Percentiles rank a stretch among this genome's conserved stretches.
Evolutionary conservation across 2,888 invertebrate species (phyloP).

Genomic region (Macrosoma leucophasiata): DNA sequence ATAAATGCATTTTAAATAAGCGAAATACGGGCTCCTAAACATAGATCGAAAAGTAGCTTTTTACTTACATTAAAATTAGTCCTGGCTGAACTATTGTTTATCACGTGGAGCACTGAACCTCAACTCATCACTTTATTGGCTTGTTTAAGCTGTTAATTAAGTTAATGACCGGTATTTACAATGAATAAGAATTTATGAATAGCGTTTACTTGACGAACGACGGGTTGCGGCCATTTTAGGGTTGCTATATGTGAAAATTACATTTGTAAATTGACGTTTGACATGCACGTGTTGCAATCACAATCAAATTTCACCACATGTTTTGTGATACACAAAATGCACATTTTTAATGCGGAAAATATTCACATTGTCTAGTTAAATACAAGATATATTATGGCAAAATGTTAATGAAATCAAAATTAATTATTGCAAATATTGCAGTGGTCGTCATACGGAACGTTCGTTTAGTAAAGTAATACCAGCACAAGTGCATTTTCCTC

Average conservation of each 20-base stretch:
- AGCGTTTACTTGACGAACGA: conserved; percentile 17
- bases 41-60: no score
- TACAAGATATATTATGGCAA: no score
- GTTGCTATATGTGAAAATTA: conserved; percentile 20
- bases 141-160: conserved; percentile 21
- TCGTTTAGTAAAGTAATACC: no score
- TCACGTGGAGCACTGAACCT: conserved; percentile 24
- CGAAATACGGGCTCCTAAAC: no score
- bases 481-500: no score
- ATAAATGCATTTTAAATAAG: no score
- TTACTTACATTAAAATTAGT: no score
- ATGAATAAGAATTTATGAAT: conserved; percentile 21
- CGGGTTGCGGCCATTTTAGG: conserved; percentile 27
- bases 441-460: no score
- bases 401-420: no score
- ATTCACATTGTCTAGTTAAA: no score
- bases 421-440: no score
- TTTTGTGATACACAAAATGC: neutral
- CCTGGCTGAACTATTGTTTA: no score
- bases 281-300: neutral
- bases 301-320: neutral
- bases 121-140: conserved; percentile 27
- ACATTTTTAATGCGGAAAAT: neutral
- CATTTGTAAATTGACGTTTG: neutral
- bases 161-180: conserved; percentile 26